Base-by-base conservation (phyloP, 23 tunicate species). In the Trididemnum clinides region DNA sequence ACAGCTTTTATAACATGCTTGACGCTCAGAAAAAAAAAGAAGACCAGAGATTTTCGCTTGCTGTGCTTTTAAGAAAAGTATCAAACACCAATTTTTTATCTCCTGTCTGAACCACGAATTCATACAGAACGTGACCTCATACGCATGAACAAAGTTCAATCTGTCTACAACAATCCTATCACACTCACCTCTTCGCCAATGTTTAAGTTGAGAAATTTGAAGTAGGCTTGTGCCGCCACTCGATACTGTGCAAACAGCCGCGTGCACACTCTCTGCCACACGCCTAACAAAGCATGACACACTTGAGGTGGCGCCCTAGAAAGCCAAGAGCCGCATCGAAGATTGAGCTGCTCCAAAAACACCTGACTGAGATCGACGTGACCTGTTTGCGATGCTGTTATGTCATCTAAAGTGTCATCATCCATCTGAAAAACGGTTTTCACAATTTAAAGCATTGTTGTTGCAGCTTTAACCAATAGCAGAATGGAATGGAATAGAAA, bases 161-260 rank as follows among this genome's bases (percentile, higher is more conserved):
- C n/a, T n/a, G n/a, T n/a, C n/a, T n/a, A n/a, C n/a, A n/a, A n/a
- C n/a, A n/a, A n/a, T n/a, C n/a, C n/a, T 6, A 30, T 6, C 39
- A 20, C 18, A 69, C 85, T 7, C 0, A 92, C 97, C 92, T 92
- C 89, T 1, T 92, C 85, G 0, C 84, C 84, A 33, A 85, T 54
- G 39, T 88, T 92, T 10, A 92, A 83, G 29, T 81, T 71, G 54
- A 94, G 85, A 39, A 89, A 89, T 34, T 86, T 85, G 88, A 94
- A 94, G 77, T 94, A 94, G 33, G 86, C 87, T 59, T 89, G 71
- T 12, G 98, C 98, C 1, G 98, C 94, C 19, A 89, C 76, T 33
- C 92, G 76, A 35, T 89, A 94, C 28, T 87, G 90, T 5, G 90
- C 71, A 35, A 94, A 94, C 38, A 88, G 85, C 1, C 98, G 82